Conservation (phyloP, 2,797 vertebrate genomes). For the Sternarchorhynchus goeldii region DNA sequence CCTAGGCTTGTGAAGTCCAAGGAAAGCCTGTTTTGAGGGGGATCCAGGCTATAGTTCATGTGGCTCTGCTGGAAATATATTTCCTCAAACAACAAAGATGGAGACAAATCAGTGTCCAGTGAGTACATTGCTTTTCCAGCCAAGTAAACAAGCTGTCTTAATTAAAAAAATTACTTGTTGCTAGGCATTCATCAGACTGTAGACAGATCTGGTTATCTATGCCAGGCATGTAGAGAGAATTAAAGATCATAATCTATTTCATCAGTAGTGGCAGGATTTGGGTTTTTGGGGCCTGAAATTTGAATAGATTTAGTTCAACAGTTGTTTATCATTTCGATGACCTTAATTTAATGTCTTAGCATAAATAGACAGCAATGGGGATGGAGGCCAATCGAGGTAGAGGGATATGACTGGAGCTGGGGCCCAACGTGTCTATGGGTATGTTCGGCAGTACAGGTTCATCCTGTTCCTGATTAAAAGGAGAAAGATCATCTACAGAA, state of each 20-base stretch:
- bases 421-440: constrained; percentile 3
- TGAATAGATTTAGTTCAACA: constrained; percentile 21
- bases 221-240: constrained; percentile 16
- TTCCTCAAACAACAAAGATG: constrained; percentile 7
- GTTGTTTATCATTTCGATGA: neutral
- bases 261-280: neutral
- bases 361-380: neutral
- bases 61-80: constrained; percentile 32
- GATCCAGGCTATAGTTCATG: constrained; percentile 21
- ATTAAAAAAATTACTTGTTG: neutral
- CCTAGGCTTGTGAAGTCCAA: constrained; percentile 24
- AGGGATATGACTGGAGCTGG: neutral
- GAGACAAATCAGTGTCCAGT: constrained; percentile 24
- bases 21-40: neutral
- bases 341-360: constrained; percentile 14
- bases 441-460: constrained; percentile 63
- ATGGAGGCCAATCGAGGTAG: neutral
- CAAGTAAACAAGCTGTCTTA: constrained; percentile 30
- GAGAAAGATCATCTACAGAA: constrained; percentile 72
- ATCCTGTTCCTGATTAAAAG: constrained; percentile 78
- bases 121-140: neutral
- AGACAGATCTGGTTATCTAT: neutral
- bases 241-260: neutral
- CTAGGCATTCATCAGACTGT: neutral
- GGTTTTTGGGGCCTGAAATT: neutral